phyloP scores from a whole-genome alignment of 2,113 vertebrate species.

The Dasyprocta punctata region DNA sequence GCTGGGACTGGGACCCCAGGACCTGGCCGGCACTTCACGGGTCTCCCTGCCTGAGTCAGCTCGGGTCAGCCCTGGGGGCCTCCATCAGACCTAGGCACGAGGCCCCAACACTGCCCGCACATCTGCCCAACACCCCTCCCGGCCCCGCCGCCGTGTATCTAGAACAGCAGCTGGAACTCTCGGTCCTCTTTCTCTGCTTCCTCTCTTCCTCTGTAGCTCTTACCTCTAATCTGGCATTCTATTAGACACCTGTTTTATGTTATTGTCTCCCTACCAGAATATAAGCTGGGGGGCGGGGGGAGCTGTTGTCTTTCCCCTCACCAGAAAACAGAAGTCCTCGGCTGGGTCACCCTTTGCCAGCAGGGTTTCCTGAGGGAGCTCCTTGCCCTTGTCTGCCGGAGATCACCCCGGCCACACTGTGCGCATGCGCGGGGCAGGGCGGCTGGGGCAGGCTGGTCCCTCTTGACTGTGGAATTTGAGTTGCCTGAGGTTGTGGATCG shows the following conservation, averaged over 20 bases:
- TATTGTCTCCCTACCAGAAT: neutral
- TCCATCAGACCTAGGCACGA: neutral
- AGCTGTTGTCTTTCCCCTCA: neutral
- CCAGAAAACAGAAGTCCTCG: neutral
- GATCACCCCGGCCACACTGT: fast-evolving
- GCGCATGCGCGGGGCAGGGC: fast-evolving
- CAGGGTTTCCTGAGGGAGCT: neutral
- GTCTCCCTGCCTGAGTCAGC: neutral
- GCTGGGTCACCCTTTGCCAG: neutral
- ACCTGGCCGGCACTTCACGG: fast-evolving
- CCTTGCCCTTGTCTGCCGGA: neutral
- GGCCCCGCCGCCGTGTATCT: neutral
- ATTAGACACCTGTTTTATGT: neutral
- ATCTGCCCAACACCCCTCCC: neutral
- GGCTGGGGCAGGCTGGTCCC: neutral
- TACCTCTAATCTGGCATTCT: neutral
- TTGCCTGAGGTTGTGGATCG: neutral
- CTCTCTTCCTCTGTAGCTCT: neutral
- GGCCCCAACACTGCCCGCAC: neutral
- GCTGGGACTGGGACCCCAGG: neutral
- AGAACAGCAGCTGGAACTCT: neutral
- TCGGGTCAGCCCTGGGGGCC: fast-evolving
- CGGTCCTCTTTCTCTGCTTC: neutral
- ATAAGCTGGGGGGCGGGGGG: neutral
- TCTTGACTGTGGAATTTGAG: neutral